phyloP scores from a whole-genome alignment of 2,113 vertebrate genomes.

The Hippocampus zosterae region DNA sequence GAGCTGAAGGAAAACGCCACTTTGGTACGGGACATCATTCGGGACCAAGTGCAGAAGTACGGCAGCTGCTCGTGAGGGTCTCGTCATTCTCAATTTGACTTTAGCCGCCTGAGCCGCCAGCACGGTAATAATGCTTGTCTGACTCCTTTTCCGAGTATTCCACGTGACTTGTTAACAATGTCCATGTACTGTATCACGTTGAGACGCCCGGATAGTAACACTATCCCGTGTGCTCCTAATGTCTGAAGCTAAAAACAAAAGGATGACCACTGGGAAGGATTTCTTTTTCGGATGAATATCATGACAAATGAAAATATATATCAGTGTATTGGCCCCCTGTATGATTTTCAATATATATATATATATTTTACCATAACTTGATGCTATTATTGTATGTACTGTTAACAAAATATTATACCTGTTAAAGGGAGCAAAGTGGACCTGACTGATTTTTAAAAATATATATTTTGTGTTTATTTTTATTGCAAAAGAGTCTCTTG shows the following conservation, averaged over 20 bases:
- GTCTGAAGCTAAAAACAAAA: conserved; percentile 37
- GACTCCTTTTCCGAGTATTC: background rate
- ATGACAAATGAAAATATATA: background rate
- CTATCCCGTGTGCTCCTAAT: conserved; percentile 7
- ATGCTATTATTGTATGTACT: background rate
- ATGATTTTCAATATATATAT: conserved; percentile 17
- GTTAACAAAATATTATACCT: conserved; percentile 16
- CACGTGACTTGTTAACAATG: background rate
- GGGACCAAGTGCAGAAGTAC: conserved; percentile 60
- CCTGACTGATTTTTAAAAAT: conserved; percentile 14
- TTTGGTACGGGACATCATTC: conserved; percentile 64
- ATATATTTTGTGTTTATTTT: conserved; percentile 25
- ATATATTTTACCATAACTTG: conserved; percentile 22
- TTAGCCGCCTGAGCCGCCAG: conserved; percentile 33
- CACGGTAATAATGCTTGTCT: background rate
- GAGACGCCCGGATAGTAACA: conserved; percentile 4
- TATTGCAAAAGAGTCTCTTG: conserved; percentile 24
- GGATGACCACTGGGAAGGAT: conserved; percentile 24
- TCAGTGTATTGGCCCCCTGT: background rate
- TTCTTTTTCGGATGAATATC: conserved; percentile 4
- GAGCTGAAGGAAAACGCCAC: conserved; percentile 68
- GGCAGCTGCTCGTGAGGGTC: conserved; percentile 63
- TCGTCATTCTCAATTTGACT: background rate
- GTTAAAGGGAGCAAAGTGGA: conserved; percentile 16
- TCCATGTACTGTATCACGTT: conserved; percentile 40